Evolutionary conservation across 2,888 invertebrate species (phyloP).

Genomic region (Sturmia bella): DNA sequence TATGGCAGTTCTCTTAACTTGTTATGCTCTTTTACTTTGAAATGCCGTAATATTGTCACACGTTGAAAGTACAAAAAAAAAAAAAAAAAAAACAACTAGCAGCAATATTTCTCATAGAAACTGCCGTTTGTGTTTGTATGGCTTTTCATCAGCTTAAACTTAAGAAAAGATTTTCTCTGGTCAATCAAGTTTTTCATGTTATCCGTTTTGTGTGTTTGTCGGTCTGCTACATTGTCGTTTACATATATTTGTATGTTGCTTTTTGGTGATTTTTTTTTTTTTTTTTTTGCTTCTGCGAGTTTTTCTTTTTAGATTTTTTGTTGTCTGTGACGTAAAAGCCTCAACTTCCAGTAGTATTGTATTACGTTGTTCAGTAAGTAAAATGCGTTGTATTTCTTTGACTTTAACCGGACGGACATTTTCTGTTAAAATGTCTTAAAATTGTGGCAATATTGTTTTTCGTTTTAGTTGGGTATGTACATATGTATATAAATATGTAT

Average conservation of each 20-base stretch:
- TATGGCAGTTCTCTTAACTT: constrained; percentile 4
- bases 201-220: constrained; percentile 21
- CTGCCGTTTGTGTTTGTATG: constrained; percentile 44
- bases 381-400: constrained; percentile 24
- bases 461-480: neutral
- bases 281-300: neutral
- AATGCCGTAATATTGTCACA: constrained; percentile 1
- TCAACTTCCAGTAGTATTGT: constrained; percentile 4
- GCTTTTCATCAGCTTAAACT: constrained; percentile 59
- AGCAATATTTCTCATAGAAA: constrained; percentile 20
- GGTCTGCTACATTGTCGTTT: neutral
- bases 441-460: neutral
- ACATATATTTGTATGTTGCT: constrained; percentile 13
- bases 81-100: no score
- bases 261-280: neutral
- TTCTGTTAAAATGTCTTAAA: constrained; percentile 8
- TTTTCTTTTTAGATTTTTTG: no score
- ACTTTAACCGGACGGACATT: constrained; percentile 23
- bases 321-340: constrained; percentile 27
- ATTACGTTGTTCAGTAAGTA: constrained; percentile 10
- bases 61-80: neutral
- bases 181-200: constrained; percentile 65
- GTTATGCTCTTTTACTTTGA: constrained; percentile 20
- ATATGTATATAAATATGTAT: no score
- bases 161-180: constrained; percentile 63